A percentile compares a stretch with the other conserved stretches of the same genome.
phyloP scores from a whole-genome alignment of 2,113 vertebrate species.

The Rhipidura dahli region DNA sequence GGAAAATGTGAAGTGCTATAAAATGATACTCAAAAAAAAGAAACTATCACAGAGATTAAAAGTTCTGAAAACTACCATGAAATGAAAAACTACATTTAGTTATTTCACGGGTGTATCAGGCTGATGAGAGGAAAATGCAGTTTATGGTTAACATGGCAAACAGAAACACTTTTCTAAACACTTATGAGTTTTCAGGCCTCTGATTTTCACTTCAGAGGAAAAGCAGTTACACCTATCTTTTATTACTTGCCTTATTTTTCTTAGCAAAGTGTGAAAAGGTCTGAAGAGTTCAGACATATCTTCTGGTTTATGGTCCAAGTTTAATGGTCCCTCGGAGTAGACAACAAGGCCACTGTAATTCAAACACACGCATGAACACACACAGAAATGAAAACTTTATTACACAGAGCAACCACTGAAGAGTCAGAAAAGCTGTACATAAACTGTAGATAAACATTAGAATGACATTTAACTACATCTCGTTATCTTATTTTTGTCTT shows the following conservation, averaged over 20 bases:
- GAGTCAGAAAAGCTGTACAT: neutral
- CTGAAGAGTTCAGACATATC: conserved; percentile 98
- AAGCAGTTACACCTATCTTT: neutral
- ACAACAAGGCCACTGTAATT: conserved; percentile 90
- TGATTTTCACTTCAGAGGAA: neutral
- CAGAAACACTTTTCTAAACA: neutral
- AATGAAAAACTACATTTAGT: neutral
- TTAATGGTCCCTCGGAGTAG: conserved; percentile 92
- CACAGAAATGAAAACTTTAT: neutral
- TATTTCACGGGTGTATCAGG: neutral
- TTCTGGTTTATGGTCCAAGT: conserved; percentile 90
- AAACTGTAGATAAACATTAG: neutral
- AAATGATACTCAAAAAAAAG: neutral
- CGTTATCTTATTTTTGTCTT: neutral
- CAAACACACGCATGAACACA: conserved; percentile 28
- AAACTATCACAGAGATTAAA: neutral
- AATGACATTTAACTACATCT: neutral
- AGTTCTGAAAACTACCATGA: neutral
- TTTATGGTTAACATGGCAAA: neutral
- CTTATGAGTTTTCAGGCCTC: neutral
- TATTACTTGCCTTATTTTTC: conserved; percentile 89
- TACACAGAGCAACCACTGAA: neutral
- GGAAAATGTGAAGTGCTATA: neutral
- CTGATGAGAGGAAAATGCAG: neutral
- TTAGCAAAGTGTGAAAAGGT: conserved; percentile 92